Evolutionary conservation across 2,888 invertebrate genomes (phyloP), one percentile per base, ranked within the genome.

Genomic region (Resseliella maxima): DNA sequence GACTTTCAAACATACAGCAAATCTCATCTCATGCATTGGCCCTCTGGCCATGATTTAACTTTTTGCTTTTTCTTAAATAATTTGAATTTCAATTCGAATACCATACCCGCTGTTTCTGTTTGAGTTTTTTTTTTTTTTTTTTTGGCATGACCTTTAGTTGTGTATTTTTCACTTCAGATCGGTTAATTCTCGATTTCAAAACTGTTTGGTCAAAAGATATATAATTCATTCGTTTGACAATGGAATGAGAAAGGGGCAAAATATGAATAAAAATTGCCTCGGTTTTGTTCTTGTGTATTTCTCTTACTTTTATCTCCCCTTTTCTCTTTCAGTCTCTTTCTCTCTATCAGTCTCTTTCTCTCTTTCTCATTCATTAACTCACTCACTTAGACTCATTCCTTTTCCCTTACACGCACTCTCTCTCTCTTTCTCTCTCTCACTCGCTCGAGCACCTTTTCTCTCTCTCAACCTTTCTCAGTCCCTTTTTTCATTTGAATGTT

Each of bases 221-320:
- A 72, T 72, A 59, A 24, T 72, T 72, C 72, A 72, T 27, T 31
- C 31, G n/a, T 72, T 72, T 72, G 72, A 72, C 72, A 72, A 72
- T 15, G 31, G 35, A 8, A 72, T 72, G 72, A 72, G n/a, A 72
- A 72, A 72, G 72, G 18, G 72, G 31, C 35, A 72, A 35, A 72
- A 72, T 72, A 72, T 72, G 72, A 72, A 72, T 72, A 72, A 72
- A 31, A 72, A 12, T 31, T 1, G 72, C 72, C 12, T 72, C 31
- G 31, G 31, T 72, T 72, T 2, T 31, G 3, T 35, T 31, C 31
- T 72, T 10, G n/a, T 59, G 24, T 8, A 24, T 59, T 2, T 24
- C 3, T 59, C 15, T 31, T 72, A 31, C 31, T 72, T 27, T 72
- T 12, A 10, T 72, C 18, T 72, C 45, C 24, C 59, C 24, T 59